Evolutionary conservation across 2,888 invertebrate species (phyloP).

Genomic region (Scrobipalpa atriplicella): DNA sequence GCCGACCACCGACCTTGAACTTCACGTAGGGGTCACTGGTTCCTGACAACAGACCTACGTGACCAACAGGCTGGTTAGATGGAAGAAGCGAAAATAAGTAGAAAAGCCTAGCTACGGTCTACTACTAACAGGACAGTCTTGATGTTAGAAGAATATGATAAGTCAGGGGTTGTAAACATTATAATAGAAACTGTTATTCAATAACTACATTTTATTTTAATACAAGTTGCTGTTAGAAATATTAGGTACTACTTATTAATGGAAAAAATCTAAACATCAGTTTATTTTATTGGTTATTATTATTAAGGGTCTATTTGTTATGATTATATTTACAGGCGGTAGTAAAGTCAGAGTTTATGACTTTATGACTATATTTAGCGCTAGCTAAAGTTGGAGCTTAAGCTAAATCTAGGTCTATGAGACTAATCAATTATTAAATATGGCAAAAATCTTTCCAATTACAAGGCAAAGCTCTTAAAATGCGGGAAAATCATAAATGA

Average conservation of each 20-base stretch:
- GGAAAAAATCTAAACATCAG: no score
- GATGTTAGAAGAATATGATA: not conserved
- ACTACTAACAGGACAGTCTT: conserved; percentile 15
- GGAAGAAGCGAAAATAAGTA: conserved; percentile 62
- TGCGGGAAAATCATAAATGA: conserved; percentile 19
- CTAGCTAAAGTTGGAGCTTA: not conserved
- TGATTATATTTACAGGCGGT: no score
- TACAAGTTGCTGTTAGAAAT: no score
- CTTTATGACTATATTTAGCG: not conserved
- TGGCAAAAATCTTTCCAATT: not conserved
- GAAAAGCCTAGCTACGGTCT: conserved; percentile 24
- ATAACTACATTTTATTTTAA: no score
- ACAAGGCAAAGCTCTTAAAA: not conserved
- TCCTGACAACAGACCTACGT: conserved; percentile 86
- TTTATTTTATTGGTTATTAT: no score
- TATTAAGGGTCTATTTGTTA: no score
- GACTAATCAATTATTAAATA: not conserved
- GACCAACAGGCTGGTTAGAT: conserved; percentile 60
- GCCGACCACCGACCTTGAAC: conserved; percentile 93
- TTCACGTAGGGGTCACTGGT: conserved; percentile 99
- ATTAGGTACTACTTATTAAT: no score
- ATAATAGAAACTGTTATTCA: not conserved
- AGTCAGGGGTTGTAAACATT: not conserved
- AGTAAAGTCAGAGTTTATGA: no score
- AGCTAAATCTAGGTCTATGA: not conserved